Base-by-base conservation (phyloP, 1,140 invertebrate species). In the Zaprionus nigranus region DNA sequence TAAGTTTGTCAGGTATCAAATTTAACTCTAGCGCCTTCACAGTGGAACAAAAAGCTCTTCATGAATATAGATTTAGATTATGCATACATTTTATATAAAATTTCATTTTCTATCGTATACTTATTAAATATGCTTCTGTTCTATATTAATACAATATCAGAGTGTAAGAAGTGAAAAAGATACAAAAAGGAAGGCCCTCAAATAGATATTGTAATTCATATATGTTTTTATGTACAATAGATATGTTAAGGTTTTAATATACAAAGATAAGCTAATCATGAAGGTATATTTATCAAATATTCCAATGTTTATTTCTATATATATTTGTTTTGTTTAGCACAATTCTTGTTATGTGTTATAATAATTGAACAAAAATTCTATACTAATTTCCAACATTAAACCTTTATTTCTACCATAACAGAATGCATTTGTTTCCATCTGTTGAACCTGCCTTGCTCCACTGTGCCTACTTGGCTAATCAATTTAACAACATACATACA, bases 391-490 rank as follows among this genome's bases (percentile, higher is more conserved):
- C 20, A 17, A 51, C 20, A 13, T 40, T 15, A 13, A 40, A 40
- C 15, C 0, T 13, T 12, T 12, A 13, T 22, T 51, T 24, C 20
- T 51, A 51, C 4, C 46, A 51, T 24, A 51, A 24, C 17, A 51
- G 17, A 22, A 13, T 24, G 3, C 7, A 13, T 20, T 40, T 30
- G 15, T 12, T 49, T 62, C 2, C 13, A 36, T 9, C 24, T 57
- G 20, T 40, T 38, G 1, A 60, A 43, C n/a, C 20, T 51, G 56
- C 34, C 43, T 75, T 63, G 80, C 38, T 60, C 67, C 84, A 88
- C 78, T 83, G 84, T 84, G 74, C 78, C 7, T 64, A 20, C 46
- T 71, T 78, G 66, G 78, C 69, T 59, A 74, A 78, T 66, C 61
- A 60, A 79, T 67, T 75, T 79, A 63, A 66, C 74, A 78, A 65